Base-by-base conservation (phyloP, 2,888 invertebrate genomes). In the Clanis bilineata region DNA sequence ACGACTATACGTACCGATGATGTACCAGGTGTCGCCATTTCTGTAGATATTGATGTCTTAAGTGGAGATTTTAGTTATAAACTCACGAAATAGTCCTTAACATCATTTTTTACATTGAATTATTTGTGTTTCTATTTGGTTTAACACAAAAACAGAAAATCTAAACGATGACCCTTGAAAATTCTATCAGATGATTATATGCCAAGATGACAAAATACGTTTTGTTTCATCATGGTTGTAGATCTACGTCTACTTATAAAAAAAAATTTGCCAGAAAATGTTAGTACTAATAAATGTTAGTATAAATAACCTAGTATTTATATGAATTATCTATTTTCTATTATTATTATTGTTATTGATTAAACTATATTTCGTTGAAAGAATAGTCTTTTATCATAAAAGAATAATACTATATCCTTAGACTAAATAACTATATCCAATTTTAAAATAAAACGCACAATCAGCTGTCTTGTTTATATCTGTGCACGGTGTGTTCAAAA, bases 1-100 rank as follows among this genome's bases (percentile, higher is more conserved):
- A 65, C 70, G 57, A 62, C 62, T 21, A 59, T 63, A 65, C 70
- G 57, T 70, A 80, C 80, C 63, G 78, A 76, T 10, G 71, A 61
- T 36, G 36, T 1, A 28, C 80, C 76, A 45, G 81, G 71, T 47
- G 74, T 71, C 55, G 77, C 71, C 81, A 73, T 76, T 56, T 44
- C 45, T 2, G 21, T 38, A 28, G 12, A 51, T n/a, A 3, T 1
- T 5, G n/a, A 10, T 28, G 7, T 28, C 7, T 9, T 3, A 32
- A 51, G 18, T 10, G 10, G 15, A 32, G 21, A 18, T 32, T 18
- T 28, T 47, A 7, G 6, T 25, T 47, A 32, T 23, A 32, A 18
- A 28, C 32, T 51, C 28, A 51, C 32, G 15, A 51, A 32, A 28
- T 18, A 21, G 51, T 51, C 51, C 51, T 18, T 51, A 28, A 32